phyloP scores from a whole-genome alignment of 2,797 vertebrate genomes.

The Enteromius afrohamiltoni region DNA sequence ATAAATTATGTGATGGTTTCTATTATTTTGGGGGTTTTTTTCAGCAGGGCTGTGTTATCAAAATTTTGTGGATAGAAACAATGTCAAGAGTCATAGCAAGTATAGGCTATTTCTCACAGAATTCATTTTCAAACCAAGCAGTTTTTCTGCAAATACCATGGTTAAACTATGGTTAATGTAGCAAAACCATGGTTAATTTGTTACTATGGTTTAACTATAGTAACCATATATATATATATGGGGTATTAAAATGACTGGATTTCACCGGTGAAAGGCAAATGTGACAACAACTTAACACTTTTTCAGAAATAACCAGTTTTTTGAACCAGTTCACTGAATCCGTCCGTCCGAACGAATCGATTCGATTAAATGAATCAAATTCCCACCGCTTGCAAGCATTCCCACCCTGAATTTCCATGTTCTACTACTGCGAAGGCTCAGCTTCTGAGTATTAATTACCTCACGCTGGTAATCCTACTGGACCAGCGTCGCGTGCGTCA shows the following conservation, averaged over 20 bases:
- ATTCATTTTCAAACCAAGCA: no score
- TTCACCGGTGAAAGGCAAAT: neutral
- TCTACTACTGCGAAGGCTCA: neutral
- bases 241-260: neutral
- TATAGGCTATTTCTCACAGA: no score
- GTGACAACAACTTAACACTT: neutral
- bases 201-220: no score
- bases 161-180: no score
- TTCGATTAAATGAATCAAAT: neutral
- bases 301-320: neutral
- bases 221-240: no score
- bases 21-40: no score
- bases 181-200: no score
- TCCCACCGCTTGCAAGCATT: neutral
- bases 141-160: no score
- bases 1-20: no score
- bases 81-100: no score
- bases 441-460: constrained; percentile 8
- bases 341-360: neutral
- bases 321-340: neutral
- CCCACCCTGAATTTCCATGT: neutral
- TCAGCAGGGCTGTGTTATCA: no score
- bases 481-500: neutral
- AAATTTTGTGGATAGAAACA: no score
- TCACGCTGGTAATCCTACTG: neutral